phyloP scores from a whole-genome alignment of 2,888 invertebrate species.

The Saturnia pavonia region DNA sequence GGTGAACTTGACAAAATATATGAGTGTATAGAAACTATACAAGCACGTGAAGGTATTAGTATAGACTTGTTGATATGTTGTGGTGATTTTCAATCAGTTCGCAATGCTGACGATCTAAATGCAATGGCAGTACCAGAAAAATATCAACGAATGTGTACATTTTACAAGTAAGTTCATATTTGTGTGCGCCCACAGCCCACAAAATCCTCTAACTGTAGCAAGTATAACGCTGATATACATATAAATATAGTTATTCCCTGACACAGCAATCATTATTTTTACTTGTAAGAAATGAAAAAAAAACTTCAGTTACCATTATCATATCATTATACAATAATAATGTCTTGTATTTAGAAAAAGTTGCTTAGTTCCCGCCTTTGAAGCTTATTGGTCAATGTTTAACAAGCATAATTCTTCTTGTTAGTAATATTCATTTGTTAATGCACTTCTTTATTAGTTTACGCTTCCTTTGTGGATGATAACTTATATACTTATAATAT shows the following conservation, averaged over 20 bases:
- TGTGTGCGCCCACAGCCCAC: not conserved
- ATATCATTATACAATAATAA: too few species aligned
- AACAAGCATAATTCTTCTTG: too few species aligned
- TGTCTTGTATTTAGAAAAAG: too few species aligned
- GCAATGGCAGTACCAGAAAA: slow-evolving; percentile 98
- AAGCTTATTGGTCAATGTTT: too few species aligned
- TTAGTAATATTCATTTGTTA: too few species aligned
- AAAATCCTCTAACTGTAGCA: not conserved
- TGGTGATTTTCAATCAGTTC: slow-evolving; percentile 98
- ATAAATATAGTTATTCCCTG: not conserved
- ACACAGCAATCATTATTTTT: not conserved
- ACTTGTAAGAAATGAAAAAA: not conserved
- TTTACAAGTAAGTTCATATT: slow-evolving; percentile 44
- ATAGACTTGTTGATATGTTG: slow-evolving; percentile 97
- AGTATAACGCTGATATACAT: not conserved
- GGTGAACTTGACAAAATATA: slow-evolving; percentile 98
- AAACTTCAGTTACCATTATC: too few species aligned
- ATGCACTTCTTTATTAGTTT: too few species aligned
- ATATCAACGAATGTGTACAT: slow-evolving; percentile 88
- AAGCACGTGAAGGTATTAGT: slow-evolving; percentile 87
- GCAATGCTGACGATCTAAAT: slow-evolving; percentile 92
- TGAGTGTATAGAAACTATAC: slow-evolving; percentile 88
- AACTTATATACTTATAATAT: too few species aligned
- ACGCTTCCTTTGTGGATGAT: too few species aligned
- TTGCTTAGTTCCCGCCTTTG: too few species aligned